Evolutionary conservation across 2,888 invertebrate genomes (phyloP).

Genomic region (Drosophila anomalipes): DNA sequence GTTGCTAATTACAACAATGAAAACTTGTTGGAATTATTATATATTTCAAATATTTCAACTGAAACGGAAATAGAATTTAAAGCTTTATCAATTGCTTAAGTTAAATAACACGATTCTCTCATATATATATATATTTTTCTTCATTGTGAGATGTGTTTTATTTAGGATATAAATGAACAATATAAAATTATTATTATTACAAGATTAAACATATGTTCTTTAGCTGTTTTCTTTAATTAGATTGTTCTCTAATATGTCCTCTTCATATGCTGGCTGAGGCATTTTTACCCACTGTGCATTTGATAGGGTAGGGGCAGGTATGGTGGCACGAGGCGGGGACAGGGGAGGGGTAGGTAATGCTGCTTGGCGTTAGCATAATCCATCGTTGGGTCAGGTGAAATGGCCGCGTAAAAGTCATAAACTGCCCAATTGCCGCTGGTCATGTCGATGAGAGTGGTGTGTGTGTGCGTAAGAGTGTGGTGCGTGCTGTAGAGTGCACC

Average conservation of each 20-base stretch:
- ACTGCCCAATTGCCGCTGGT: slow-evolving; percentile 53
- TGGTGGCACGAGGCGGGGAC: background rate
- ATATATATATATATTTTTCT: background rate
- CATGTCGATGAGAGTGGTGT: slow-evolving; percentile 37
- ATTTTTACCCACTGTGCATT: slow-evolving; percentile 31
- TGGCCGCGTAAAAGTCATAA: slow-evolving; percentile 74
- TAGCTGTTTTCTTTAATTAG: background rate
- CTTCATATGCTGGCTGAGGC: background rate
- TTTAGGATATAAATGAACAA: too few relatives aligned
- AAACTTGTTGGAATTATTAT: background rate
- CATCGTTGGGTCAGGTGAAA: slow-evolving; percentile 66
- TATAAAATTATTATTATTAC: too few relatives aligned
- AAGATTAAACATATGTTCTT: background rate
- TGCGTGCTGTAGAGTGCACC: slow-evolving; percentile 8
- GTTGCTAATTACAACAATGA: background rate
- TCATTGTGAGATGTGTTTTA: too few relatives aligned
- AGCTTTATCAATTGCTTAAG: background rate
- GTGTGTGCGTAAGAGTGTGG: slow-evolving; percentile 4
- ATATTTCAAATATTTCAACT: background rate
- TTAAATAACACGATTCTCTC: background rate
- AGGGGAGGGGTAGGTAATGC: background rate
- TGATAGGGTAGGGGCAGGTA: background rate
- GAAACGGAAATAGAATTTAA: background rate
- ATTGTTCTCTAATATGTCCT: background rate
- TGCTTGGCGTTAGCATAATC: slow-evolving; percentile 48